Percentiles rank a stretch among this genome's conserved stretches.
phyloP scores from a whole-genome alignment of 2,113 vertebrate species.

The Microcebus murinus region DNA sequence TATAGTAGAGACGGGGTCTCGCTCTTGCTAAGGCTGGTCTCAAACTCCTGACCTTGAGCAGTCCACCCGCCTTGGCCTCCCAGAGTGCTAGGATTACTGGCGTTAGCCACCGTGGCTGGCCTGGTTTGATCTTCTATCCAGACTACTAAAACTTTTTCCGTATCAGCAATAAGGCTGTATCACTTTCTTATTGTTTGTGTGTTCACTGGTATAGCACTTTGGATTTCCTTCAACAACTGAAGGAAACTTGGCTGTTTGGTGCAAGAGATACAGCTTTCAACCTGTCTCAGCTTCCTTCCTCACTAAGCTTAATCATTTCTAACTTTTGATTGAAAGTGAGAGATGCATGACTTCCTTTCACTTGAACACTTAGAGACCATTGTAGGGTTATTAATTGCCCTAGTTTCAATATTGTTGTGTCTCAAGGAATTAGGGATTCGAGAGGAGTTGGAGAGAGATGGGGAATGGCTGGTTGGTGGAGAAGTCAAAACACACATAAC shows the following conservation, averaged over 20 bases:
- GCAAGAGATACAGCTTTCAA: not conserved
- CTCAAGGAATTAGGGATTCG: not conserved
- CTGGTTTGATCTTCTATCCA: not conserved
- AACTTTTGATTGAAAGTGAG: not conserved
- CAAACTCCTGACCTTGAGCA: too few species aligned
- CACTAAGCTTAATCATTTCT: not conserved
- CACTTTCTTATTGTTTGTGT: not conserved
- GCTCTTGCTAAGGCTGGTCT: too few species aligned
- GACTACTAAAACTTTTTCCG: not conserved
- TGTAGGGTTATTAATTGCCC: too few species aligned
- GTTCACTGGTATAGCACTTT: not conserved
- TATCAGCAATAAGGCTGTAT: not conserved
- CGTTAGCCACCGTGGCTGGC: too few species aligned
- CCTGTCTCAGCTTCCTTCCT: not conserved
- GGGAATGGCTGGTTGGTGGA: not conserved
- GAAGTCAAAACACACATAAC: not conserved
- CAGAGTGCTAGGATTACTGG: too few species aligned
- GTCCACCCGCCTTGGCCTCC: too few species aligned
- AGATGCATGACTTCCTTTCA: not conserved
- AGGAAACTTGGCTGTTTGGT: not conserved
- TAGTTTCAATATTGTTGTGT: too few species aligned
- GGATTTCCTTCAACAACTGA: not conserved
- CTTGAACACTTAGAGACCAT: too few species aligned
- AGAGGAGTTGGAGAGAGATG: not conserved
- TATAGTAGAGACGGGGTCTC: too few species aligned